Evolutionary conservation across 2,113 vertebrate genomes (phyloP).

Genomic region (Actinemys pallida): DNA sequence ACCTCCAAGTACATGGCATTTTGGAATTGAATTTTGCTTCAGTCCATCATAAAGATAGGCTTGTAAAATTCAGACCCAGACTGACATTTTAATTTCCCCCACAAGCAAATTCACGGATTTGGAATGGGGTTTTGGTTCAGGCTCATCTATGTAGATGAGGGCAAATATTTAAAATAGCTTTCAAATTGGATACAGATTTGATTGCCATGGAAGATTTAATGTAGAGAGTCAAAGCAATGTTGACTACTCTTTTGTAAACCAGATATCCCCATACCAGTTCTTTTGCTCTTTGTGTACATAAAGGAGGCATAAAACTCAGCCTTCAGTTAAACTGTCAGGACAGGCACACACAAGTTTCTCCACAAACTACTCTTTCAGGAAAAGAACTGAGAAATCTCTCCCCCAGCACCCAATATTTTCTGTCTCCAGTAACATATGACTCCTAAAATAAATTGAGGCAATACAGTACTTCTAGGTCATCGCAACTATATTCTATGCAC

Average conservation of each 20-base stretch:
- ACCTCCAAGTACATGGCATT: too few relatives aligned
- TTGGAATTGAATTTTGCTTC: background rate
- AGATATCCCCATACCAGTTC: background rate
- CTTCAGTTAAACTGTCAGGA: slow-evolving; percentile 24
- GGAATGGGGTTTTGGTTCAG: background rate
- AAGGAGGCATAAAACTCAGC: slow-evolving; percentile 19
- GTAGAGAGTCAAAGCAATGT: background rate
- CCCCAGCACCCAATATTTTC: slow-evolving; percentile 19
- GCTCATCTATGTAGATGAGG: background rate
- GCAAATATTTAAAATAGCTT: background rate
- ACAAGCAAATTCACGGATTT: background rate
- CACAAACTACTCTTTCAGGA: background rate
- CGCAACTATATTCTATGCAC: slow-evolving; percentile 50
- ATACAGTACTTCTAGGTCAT: slow-evolving; percentile 35
- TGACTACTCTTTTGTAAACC: background rate
- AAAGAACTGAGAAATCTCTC: slow-evolving; percentile 44
- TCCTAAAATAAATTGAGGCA: slow-evolving; percentile 58
- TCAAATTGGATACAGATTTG: background rate
- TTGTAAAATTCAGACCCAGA: background rate
- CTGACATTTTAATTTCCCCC: background rate
- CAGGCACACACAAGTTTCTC: slow-evolving; percentile 42
- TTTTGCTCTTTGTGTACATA: background rate
- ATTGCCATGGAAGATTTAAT: background rate
- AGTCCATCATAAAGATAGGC: background rate
- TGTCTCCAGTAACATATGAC: slow-evolving; percentile 3